Conservation (phyloP, 2,888 invertebrate species). For the Pachymerium ferrugineum region DNA sequence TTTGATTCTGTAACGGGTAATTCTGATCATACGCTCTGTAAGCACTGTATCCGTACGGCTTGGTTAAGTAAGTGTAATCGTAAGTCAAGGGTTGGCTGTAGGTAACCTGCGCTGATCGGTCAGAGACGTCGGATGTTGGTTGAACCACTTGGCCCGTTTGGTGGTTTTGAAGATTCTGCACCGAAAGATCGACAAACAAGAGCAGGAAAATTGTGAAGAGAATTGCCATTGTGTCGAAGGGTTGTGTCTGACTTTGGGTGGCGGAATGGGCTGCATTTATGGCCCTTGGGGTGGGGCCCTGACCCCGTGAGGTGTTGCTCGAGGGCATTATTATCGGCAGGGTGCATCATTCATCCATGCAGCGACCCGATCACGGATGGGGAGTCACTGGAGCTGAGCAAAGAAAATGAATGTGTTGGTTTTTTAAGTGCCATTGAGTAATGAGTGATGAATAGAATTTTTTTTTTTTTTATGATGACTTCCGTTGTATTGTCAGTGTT, state of each 20-base stretch:
- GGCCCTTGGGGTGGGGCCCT: background rate
- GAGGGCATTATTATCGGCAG: too few species aligned
- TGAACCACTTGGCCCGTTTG: background rate
- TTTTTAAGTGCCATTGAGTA: background rate
- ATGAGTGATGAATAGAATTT: background rate
- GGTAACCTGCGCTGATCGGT: background rate
- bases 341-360: background rate
- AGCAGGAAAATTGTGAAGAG: background rate
- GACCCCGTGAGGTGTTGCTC: background rate
- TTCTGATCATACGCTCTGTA: background rate
- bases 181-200: background rate
- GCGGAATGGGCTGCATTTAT: background rate
- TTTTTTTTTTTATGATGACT: too few species aligned
- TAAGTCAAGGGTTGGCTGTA: background rate
- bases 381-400: background rate
- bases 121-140: background rate
- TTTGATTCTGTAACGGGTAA: background rate
- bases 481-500: too few species aligned
- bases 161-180: background rate
- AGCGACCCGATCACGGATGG: conserved; percentile 6
- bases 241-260: background rate
- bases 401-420: background rate
- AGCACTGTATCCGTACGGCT: background rate
- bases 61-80: background rate
- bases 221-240: background rate